Conservation (phyloP, 2,888 invertebrate genomes). For the Falcaria lacertinaria region DNA sequence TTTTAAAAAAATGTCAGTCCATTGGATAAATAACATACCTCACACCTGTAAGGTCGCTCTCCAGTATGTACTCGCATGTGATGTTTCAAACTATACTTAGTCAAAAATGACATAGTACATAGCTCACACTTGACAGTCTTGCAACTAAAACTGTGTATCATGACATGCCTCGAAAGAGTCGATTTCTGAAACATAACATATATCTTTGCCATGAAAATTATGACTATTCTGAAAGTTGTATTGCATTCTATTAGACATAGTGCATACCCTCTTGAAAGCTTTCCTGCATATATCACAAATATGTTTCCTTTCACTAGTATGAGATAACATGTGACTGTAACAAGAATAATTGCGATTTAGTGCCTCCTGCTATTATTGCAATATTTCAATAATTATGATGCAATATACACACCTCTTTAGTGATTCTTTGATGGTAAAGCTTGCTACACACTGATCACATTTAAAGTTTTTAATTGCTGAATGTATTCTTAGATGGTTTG, state of each 20-base stretch:
- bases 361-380: too few relatives aligned
- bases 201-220: too few relatives aligned
- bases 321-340: conserved; percentile 40
- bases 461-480: conserved; percentile 21
- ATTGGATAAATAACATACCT: conserved; percentile 29
- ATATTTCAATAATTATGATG: not conserved
- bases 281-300: conserved; percentile 49
- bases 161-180: conserved; percentile 33
- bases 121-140: conserved; percentile 42
- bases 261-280: conserved; percentile 50
- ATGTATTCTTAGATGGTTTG: conserved; percentile 26
- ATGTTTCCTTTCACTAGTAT: conserved; percentile 29
- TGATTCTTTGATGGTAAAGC: conserved; percentile 20
- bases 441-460: conserved; percentile 47
- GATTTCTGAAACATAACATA: conserved; percentile 31
- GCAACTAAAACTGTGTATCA: conserved; percentile 39
- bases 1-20: too few relatives aligned
- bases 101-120: conserved; percentile 49
- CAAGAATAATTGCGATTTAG: conserved; percentile 17
- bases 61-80: conserved; percentile 60
- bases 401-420: conserved; percentile 29
- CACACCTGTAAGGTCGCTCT: conserved; percentile 58
- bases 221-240: too few relatives aligned
- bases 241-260: not conserved
- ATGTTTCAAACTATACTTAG: conserved; percentile 28